Conservation (phyloP, 2,113 vertebrate genomes). For the Motacilla alba region DNA sequence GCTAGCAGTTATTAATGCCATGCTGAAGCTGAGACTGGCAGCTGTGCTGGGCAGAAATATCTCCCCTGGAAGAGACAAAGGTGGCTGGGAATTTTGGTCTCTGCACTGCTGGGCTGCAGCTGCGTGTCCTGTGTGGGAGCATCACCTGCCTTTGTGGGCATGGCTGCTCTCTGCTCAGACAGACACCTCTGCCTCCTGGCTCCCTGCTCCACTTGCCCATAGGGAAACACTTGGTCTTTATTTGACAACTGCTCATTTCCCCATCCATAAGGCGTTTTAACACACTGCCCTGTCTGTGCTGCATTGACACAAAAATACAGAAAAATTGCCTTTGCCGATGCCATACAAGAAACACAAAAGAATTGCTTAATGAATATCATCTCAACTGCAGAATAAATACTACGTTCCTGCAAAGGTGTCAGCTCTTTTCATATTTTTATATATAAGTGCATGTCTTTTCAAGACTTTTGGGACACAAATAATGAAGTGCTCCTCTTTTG, state of each 20-base stretch:
- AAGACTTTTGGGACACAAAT: not conserved
- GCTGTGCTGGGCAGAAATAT: not conserved
- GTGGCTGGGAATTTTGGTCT: not conserved
- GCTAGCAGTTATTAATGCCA: not conserved
- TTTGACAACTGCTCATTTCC: not conserved
- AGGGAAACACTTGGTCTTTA: not conserved
- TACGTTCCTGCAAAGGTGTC: not conserved
- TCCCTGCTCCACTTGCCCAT: not conserved
- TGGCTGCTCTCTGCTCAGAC: not conserved
- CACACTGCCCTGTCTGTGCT: not conserved
- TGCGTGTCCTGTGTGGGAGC: not conserved
- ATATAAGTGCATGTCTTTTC: not conserved
- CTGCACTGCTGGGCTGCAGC: not conserved
- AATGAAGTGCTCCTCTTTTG: not conserved
- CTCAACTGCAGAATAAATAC: not conserved
- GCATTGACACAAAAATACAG: not conserved
- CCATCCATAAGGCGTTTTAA: not conserved
- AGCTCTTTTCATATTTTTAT: not conserved
- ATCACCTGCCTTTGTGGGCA: not conserved
- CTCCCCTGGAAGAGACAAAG: not conserved
- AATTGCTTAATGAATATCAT: not conserved
- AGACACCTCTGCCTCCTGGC: not conserved
- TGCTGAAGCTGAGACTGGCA: not conserved
- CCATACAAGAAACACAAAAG: not conserved
- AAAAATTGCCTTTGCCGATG: not conserved